A percentile compares a stretch with the other conserved stretches of the same genome.
Evolutionary conservation across 2,797 vertebrate genomes (phyloP).

Genomic region (Echeneis naucrates): DNA sequence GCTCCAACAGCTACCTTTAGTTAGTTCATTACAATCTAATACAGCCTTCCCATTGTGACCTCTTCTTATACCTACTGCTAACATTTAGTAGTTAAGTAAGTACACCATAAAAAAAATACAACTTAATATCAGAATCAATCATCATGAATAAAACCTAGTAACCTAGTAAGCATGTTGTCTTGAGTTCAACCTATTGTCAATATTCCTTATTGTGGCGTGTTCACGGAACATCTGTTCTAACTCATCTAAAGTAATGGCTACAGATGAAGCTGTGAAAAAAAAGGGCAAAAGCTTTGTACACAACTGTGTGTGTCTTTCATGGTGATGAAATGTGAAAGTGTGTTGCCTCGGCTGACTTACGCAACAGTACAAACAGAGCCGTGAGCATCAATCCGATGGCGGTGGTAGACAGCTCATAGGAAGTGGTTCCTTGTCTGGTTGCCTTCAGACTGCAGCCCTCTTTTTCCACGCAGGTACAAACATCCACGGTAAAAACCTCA

Average conservation of each 20-base stretch:
- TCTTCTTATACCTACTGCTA: no score
- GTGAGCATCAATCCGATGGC: constrained; percentile 72
- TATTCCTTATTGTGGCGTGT: no score
- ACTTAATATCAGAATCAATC: not conserved
- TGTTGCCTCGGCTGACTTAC: constrained; percentile 71
- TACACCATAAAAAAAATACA: no score
- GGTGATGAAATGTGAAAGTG: not conserved
- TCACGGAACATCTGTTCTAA: no score
- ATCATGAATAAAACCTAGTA: not conserved
- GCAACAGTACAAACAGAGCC: constrained; percentile 71
- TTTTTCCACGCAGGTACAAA: constrained; percentile 76
- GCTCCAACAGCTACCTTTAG: no score
- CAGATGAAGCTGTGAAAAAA: not conserved
- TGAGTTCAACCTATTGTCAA: not conserved
- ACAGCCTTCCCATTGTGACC: no score
- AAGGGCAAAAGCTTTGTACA: not conserved
- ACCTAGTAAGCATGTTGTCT: not conserved
- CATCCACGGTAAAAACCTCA: constrained; percentile 72
- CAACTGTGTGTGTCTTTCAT: not conserved
- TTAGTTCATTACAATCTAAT: no score
- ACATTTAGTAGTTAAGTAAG: no score
- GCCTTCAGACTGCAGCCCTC: not conserved
- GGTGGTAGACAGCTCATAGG: constrained; percentile 51
- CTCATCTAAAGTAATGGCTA: no score
- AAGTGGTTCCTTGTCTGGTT: fast-evolving